Base-by-base conservation (phyloP, 2,888 invertebrate species). In the Sinelater perroti region DNA sequence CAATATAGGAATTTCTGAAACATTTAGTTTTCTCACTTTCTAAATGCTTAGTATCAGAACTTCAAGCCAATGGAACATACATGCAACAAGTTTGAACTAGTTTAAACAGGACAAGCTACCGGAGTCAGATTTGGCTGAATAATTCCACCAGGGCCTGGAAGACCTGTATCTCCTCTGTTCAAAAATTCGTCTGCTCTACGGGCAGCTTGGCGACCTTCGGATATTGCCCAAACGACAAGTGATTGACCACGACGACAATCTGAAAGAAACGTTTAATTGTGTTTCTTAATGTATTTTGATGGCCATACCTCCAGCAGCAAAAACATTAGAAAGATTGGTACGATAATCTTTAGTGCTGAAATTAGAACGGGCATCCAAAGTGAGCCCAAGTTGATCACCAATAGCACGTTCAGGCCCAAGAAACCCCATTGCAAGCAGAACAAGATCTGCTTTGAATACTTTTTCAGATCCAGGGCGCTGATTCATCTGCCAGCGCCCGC, bases 211-310 rank as follows among this genome's bases (percentile, higher is more conserved):
- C 99, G 85, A 1, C 99, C 99, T 78, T 99, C 99, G 0, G 93
- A 85, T 63, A 99, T 99, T 13, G 98, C 99, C 95, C 97, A 98
- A 5, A 99, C 99, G 2, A 99, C 97, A 54, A 99, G 82, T 0
- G 97, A 97, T 76, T 99, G 99, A n/a, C 99, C 99, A 68, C 98
- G 88, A 24, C 97, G 90, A 77, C 98, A 99, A 83, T 99, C 99
- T 95, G 75, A 10, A 35, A 60, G 3, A 5, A 28, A 28, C n/a
- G n/a, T n/a, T n/a, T n/a, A n/a, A n/a, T n/a, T n/a, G n/a, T n/a
- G n/a, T n/a, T n/a, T 17, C 11, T 14, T 13, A 16, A 17, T 17
- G 7, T n/a, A n/a, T n/a, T n/a, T n/a, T 21, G 28, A 6, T n/a
- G n/a, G 57, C 73, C 73, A 79, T 82, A 94, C 96, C 96, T 82